Evolutionary conservation across 2,797 vertebrate species (phyloP).

Genomic region (Acanthurus tractus): DNA sequence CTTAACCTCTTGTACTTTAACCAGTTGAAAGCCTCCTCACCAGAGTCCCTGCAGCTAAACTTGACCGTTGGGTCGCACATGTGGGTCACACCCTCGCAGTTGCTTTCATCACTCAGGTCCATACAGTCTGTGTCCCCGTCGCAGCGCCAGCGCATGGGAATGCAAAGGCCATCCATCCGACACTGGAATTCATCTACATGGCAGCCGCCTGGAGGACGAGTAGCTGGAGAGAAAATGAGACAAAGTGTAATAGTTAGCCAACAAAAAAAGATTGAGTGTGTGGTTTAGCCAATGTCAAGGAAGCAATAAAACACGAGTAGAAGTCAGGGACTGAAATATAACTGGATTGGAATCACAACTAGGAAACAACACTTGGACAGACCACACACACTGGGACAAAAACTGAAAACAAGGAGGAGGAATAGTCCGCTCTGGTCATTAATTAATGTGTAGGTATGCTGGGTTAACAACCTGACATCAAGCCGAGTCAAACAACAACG

Average conservation of each 20-base stretch:
- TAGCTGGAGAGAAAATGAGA: conserved; percentile 82
- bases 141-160: conserved; percentile 96
- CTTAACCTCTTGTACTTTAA: not conserved
- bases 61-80: conserved; percentile 94
- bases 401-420: not conserved
- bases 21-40: conserved; percentile 75
- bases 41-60: conserved; percentile 96
- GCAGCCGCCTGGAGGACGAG: conserved; percentile 95
- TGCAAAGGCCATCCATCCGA: conserved; percentile 93
- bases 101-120: conserved; percentile 96
- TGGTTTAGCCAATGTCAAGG: conserved; percentile 4
- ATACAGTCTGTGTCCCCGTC: conserved; percentile 97
- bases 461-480: conserved; percentile 47
- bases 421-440: conserved; percentile 32
- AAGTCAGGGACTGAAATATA: conserved; percentile 29
- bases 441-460: conserved; percentile 48
- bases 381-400: conserved; percentile 17
- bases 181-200: conserved; percentile 97
- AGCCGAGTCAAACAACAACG: conserved; percentile 62
- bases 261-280: conserved; percentile 13
- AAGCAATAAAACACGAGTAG: conserved; percentile 13
- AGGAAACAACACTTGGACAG: conserved; percentile 6
- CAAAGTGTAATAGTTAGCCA: conserved; percentile 9
- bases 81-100: conserved; percentile 94
- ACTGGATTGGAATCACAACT: conserved; percentile 5